Conservation (phyloP, 30 jellyfish, hydroid and myxozoan species). For the Aurelia coerulea region DNA sequence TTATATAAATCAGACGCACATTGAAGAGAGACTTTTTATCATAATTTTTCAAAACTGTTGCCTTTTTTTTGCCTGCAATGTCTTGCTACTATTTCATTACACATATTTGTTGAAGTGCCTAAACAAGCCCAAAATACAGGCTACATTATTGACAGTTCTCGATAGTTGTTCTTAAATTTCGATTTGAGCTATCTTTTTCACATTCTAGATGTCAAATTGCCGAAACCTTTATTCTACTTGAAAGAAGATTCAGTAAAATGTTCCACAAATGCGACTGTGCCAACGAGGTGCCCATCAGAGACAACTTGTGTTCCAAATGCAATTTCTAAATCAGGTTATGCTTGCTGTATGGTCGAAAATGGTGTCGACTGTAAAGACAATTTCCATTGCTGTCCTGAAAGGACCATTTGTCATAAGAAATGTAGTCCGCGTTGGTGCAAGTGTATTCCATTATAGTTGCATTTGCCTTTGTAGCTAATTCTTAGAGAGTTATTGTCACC, state of each 20-base stretch:
- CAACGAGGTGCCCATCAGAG: conserved; percentile 83
- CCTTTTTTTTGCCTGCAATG: too few relatives aligned
- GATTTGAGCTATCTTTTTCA: not conserved
- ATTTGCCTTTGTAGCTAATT: not conserved
- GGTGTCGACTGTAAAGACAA: conserved; percentile 93
- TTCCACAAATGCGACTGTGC: conserved; percentile 67
- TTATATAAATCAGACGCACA: too few relatives aligned
- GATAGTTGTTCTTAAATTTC: too few relatives aligned
- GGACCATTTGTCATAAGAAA: conserved; percentile 78
- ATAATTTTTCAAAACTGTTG: too few relatives aligned
- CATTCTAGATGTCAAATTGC: conserved; percentile 45
- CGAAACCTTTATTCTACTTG: conserved; percentile 45
- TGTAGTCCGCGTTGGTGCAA: conserved; percentile 77
- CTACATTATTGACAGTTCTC: too few relatives aligned
- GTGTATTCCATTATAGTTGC: conserved; percentile 23
- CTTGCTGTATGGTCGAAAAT: conserved; percentile 77
- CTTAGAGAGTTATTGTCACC: too few relatives aligned
- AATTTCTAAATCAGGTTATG: conserved; percentile 82
- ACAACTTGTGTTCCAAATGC: conserved; percentile 73
- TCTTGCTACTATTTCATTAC: too few relatives aligned
- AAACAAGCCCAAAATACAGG: too few relatives aligned
- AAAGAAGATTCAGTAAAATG: conserved; percentile 50
- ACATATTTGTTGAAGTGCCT: too few relatives aligned
- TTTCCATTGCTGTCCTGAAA: conserved; percentile 96
- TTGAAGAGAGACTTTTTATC: too few relatives aligned